phyloP scores from a whole-genome alignment of 1,140 invertebrate species.

The Cotesia chilonis region DNA sequence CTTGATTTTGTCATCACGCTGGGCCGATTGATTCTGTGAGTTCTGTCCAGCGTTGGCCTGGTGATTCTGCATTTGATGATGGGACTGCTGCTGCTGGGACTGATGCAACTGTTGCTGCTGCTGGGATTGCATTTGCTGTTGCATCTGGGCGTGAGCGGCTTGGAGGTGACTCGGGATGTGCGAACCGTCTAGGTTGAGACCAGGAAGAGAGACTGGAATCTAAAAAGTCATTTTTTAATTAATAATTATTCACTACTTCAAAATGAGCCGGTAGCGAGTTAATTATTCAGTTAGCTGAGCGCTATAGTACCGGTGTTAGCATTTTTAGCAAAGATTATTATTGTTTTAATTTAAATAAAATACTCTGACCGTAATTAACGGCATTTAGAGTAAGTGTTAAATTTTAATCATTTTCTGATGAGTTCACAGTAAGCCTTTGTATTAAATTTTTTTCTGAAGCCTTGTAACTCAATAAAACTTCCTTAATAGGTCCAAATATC shows the following conservation, averaged over 20 bases:
- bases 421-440: too few species aligned
- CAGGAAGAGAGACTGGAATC: conserved; percentile 63
- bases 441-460: too few species aligned
- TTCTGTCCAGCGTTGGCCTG: conserved; percentile 56
- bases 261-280: too few species aligned
- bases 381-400: too few species aligned
- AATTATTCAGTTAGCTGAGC: too few species aligned
- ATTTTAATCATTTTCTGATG: too few species aligned
- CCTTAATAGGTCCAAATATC: too few species aligned
- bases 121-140: conserved; percentile 61
- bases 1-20: conserved; percentile 60
- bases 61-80: conserved; percentile 62
- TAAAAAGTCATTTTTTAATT: conserved; percentile 34
- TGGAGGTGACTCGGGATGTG: conserved; percentile 63
- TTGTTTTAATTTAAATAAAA: too few species aligned
- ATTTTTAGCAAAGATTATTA: too few species aligned
- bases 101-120: conserved; percentile 59
- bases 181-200: conserved; percentile 60
- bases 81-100: conserved; percentile 47
- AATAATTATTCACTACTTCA: not conserved
- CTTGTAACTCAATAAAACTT: too few species aligned
- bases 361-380: too few species aligned
- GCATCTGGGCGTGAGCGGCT: conserved; percentile 63
- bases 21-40: conserved; percentile 54
- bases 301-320: too few species aligned